phyloP scores from a whole-genome alignment of 2,888 invertebrate species.

The Microchrysa polita region DNA sequence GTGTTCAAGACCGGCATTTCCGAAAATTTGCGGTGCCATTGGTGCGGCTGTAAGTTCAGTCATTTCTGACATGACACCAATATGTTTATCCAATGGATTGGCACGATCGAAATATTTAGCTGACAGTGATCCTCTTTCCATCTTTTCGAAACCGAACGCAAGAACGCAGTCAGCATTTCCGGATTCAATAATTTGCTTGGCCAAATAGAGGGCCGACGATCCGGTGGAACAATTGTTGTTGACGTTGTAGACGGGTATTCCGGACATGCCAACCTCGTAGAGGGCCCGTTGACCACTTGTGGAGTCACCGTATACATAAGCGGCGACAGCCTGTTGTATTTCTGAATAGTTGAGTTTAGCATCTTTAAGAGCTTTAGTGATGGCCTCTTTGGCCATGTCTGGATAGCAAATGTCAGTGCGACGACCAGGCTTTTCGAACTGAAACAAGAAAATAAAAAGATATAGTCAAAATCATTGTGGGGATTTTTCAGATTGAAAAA shows the following conservation, averaged over 20 bases:
- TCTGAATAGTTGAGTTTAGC: conserved; percentile 78
- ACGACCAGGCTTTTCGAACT: conserved; percentile 93
- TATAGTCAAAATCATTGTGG: no score
- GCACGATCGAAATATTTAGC: conserved; percentile 82
- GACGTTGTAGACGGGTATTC: conserved; percentile 97
- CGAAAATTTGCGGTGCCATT: conserved; percentile 94
- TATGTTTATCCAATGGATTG: conserved; percentile 89
- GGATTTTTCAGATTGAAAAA: no score
- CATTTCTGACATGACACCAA: conserved; percentile 84
- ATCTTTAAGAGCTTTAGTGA: conserved; percentile 86
- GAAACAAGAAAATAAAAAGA: no score
- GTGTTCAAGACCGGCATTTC: conserved; percentile 94
- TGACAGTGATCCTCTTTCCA: conserved; percentile 90
- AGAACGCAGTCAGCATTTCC: conserved; percentile 88
- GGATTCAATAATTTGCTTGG: conserved; percentile 91
- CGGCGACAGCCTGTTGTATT: conserved; percentile 89
- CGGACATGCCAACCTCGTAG: conserved; percentile 94
- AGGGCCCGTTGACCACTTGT: conserved; percentile 94
- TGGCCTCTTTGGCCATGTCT: conserved; percentile 93
- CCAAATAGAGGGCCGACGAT: conserved; percentile 88
- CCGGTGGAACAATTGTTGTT: conserved; percentile 99
- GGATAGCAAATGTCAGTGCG: conserved; percentile 89
- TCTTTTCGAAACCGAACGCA: conserved; percentile 97
- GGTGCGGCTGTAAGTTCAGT: conserved; percentile 85
- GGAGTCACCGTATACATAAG: conserved; percentile 96